Evolutionary conservation across 2,888 invertebrate species (phyloP).

Genomic region (Cybosia mesomella): DNA sequence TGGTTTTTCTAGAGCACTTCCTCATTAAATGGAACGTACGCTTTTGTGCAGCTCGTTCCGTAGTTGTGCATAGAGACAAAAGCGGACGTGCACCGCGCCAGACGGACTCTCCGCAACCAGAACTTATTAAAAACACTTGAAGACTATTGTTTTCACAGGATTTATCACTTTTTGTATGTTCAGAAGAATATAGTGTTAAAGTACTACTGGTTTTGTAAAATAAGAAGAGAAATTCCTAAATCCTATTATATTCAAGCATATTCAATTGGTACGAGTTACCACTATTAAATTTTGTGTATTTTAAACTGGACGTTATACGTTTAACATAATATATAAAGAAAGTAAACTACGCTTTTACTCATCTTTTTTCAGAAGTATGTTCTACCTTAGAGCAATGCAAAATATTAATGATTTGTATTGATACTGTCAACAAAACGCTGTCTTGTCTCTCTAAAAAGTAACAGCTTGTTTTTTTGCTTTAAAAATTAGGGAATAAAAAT

Average conservation of each 20-base stretch:
- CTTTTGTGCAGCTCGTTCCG: conserved; percentile 62
- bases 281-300: neutral
- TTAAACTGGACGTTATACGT: neutral
- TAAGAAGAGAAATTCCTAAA: neutral
- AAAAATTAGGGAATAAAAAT: no score
- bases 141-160: conserved; percentile 33
- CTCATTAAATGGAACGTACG: conserved; percentile 78
- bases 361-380: no score
- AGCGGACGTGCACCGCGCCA: conserved; percentile 42
- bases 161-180: neutral
- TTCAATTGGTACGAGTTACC: no score
- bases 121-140: conserved; percentile 46
- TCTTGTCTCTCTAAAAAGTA: no score
- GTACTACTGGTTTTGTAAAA: neutral
- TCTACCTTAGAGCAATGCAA: no score
- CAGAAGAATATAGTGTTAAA: neutral
- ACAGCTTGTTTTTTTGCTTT: no score
- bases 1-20: conserved; percentile 84
- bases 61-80: conserved; percentile 62
- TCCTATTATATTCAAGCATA: no score
- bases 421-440: no score
- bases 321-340: neutral
- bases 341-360: neutral
- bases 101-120: conserved; percentile 33
- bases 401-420: no score